Conservation (phyloP, 2,888 invertebrate genomes). For the Rosalia funebris region DNA sequence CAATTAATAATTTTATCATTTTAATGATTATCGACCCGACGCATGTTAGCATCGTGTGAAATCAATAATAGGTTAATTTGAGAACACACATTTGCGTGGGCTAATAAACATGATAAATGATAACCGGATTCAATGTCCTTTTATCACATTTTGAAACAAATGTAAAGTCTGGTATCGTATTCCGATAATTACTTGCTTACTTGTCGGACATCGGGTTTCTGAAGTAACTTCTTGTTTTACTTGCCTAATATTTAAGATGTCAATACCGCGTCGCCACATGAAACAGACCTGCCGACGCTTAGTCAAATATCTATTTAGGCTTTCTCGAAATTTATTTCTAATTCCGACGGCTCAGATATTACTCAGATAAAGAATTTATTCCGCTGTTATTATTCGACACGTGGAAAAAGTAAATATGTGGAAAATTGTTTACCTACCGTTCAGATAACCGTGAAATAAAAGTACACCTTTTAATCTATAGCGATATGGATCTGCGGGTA, state of each 20-base stretch:
- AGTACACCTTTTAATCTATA: neutral
- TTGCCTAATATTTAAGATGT: neutral
- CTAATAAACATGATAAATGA: slow-evolving; percentile 17
- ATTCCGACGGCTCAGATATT: neutral
- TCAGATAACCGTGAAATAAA: neutral
- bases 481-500: neutral
- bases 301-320: neutral
- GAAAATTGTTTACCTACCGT: neutral
- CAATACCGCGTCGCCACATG: neutral
- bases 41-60: slow-evolving; percentile 47
- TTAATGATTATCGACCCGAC: slow-evolving; percentile 30
- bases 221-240: slow-evolving; percentile 11
- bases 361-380: neutral
- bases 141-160: slow-evolving; percentile 37
- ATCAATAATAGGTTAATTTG: slow-evolving; percentile 43
- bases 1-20: slow-evolving; percentile 25
- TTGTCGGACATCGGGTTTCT: slow-evolving; percentile 7
- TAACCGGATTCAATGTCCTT: slow-evolving; percentile 41
- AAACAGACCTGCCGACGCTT: neutral
- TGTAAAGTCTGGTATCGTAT: slow-evolving; percentile 3
- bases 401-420: slow-evolving; percentile 1
- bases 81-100: slow-evolving; percentile 35
- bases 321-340: neutral
- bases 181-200: slow-evolving; percentile 12
- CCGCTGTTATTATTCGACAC: neutral